Base-by-base conservation (phyloP, 2,113 vertebrate genomes). In the Otolemur garnettii region DNA sequence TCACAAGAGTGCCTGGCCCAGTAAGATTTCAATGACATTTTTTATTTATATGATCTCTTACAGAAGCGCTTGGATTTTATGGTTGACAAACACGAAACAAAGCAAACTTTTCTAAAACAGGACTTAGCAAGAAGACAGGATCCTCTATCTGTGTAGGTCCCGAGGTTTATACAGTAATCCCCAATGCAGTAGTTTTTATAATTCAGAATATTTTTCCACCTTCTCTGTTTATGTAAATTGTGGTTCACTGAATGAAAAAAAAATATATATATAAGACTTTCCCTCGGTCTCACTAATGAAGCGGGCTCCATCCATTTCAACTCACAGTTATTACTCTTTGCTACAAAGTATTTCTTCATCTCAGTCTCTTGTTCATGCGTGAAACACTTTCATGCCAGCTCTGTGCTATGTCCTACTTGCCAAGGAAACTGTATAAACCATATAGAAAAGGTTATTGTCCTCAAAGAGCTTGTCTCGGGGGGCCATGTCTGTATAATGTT, bases 21-120 rank as follows among this genome's bases (percentile, higher is more conserved):
- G 22, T 84, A 68, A 74, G 35, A 87, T 42, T 4, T 60, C 33
- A 38, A 0, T 30, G 78, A 55, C 21, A 18, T 0, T 66, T 77
- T 79, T 78, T 87, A 30, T 78, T 90, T 68, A n/a, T 69, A 50
- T 74, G 30, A 35, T 35, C 13, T 1, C 10, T 78, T 26, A 53
- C 53, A 28, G 64, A 72, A 35, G 10, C 84, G 55, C 35, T 80
- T 81, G 28, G 45, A n/a, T 82, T 90, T 55, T 82, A 8, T 87
- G 18, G 21, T 11, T 90, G 90, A 90, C 64, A 74, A 79, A 87
- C 11, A 26, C 59, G 62, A 71, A 90, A 42, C 11, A 55, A 69
- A 92, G 82, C 19, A 50, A 78, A 82, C 21, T 59, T 90, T 30
- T n/a, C 81, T 93, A 18, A 83, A 90, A 82, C 30, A 62, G 45